Conservation (phyloP, 2,888 invertebrate species). For the Ariolimax columbianus region DNA sequence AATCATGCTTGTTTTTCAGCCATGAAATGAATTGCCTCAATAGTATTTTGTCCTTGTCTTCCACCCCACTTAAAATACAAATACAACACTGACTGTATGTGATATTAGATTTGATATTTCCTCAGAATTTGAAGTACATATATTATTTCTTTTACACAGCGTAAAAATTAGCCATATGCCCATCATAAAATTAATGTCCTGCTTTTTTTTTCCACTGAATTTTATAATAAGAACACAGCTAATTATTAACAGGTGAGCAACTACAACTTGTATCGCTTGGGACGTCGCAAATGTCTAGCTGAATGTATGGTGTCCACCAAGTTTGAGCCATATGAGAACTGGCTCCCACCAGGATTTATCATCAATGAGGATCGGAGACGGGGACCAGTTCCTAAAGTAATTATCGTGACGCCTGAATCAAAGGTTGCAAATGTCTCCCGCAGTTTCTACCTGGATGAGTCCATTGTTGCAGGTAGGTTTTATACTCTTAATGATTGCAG, state of each 20-base stretch:
- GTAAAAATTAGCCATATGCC: no score
- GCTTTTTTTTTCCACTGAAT: neutral
- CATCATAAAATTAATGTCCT: no score
- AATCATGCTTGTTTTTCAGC: no score
- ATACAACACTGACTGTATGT: no score
- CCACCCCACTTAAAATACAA: no score
- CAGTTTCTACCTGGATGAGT: conserved; percentile 40
- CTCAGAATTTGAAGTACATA: no score
- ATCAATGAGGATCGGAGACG: conserved; percentile 79
- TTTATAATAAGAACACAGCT: neutral
- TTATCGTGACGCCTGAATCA: conserved; percentile 58
- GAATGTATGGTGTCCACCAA: conserved; percentile 98
- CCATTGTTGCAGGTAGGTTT: conserved; percentile 29
- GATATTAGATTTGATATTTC: no score
- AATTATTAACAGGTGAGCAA: conserved; percentile 83
- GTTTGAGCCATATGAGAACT: conserved; percentile 99
- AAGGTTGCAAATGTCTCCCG: conserved; percentile 18
- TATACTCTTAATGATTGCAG: neutral
- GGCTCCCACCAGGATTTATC: conserved; percentile 97
- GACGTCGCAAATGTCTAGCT: conserved; percentile 91
- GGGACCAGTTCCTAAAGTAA: conserved; percentile 71
- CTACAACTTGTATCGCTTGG: conserved; percentile 95
- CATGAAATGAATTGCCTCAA: no score
- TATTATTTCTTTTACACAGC: no score
- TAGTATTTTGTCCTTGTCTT: no score